Evolutionary conservation across 2,888 invertebrate genomes (phyloP).

Genomic region (Pachliopta kotzebuea): DNA sequence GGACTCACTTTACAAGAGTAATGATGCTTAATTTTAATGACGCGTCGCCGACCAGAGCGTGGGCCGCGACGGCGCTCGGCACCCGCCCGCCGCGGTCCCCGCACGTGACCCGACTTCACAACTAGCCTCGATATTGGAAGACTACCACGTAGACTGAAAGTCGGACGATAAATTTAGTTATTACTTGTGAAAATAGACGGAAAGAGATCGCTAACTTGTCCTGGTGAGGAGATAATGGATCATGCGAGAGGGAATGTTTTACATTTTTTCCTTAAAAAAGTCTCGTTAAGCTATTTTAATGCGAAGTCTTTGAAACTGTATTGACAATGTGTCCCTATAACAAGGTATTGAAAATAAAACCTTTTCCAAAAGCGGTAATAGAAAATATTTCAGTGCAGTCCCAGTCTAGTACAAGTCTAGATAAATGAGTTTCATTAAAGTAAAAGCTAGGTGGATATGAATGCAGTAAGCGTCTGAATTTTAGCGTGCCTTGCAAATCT

Average conservation of each 20-base stretch:
- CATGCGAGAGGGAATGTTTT: slow-evolving; percentile 74
- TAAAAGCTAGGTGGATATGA: too few species aligned
- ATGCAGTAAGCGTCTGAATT: too few species aligned
- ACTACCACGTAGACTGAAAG: slow-evolving; percentile 67
- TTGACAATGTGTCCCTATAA: slow-evolving; percentile 52
- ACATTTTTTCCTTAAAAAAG: slow-evolving; percentile 69
- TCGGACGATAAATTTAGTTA: slow-evolving; percentile 80
- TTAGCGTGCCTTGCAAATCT: too few species aligned
- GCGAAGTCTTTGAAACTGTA: slow-evolving; percentile 68
- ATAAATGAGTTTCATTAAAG: too few species aligned
- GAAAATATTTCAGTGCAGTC: not conserved
- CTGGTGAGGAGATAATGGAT: slow-evolving; percentile 78
- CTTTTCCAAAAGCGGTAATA: not conserved
- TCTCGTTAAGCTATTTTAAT: slow-evolving; percentile 74
- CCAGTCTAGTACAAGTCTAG: too few species aligned
- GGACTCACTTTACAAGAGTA: slow-evolving; percentile 74
- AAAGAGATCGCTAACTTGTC: slow-evolving; percentile 80
- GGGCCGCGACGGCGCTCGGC: slow-evolving; percentile 47
- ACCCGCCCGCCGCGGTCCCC: slow-evolving; percentile 37
- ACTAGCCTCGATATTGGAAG: slow-evolving; percentile 70
- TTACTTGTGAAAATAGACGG: slow-evolving; percentile 80
- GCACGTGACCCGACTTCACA: slow-evolving; percentile 65
- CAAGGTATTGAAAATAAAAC: slow-evolving; percentile 52
- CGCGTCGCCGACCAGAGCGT: slow-evolving; percentile 64
- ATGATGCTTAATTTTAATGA: slow-evolving; percentile 80